These are phyloP conservation scores for Premnoplex brunnescens DNA, from an alignment of 2,797 vertebrate genomes.

Conservation along the genomic window DNA sequence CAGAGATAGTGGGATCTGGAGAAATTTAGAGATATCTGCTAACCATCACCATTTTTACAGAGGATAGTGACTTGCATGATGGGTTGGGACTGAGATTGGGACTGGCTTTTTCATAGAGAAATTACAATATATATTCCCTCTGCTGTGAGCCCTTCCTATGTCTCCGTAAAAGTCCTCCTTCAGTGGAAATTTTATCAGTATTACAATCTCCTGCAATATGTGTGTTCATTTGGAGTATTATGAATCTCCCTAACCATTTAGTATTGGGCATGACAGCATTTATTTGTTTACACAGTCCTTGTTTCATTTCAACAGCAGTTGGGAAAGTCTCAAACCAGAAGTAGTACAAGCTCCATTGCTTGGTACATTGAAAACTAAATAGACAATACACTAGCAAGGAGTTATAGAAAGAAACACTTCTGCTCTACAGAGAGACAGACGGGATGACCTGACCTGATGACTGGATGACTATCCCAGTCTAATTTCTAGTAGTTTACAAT, in stretches of 20 bases:
- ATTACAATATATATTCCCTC: background rate
- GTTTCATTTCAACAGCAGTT: background rate
- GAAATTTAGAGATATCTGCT: constrained; percentile 2
- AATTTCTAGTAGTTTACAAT: background rate
- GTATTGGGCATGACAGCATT: background rate
- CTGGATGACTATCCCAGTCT: background rate
- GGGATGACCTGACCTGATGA: background rate
- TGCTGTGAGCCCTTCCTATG: background rate
- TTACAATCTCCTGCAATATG: background rate
- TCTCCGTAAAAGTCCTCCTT: background rate
- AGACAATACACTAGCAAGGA: background rate
- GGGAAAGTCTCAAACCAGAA: background rate
- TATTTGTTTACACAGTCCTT: background rate
- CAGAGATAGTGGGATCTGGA: background rate
- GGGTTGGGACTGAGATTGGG: background rate
- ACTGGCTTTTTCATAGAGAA: background rate
- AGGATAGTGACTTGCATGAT: background rate
- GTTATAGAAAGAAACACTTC: background rate
- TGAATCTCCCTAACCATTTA: background rate
- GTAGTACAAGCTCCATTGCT: background rate
- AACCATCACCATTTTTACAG: background rate
- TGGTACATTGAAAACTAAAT: background rate
- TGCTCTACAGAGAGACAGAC: background rate
- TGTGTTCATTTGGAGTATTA: background rate
- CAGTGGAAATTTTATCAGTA: background rate